Conservation (phyloP, 2,888 invertebrate genomes). For the Dolichopus griseipennis region DNA sequence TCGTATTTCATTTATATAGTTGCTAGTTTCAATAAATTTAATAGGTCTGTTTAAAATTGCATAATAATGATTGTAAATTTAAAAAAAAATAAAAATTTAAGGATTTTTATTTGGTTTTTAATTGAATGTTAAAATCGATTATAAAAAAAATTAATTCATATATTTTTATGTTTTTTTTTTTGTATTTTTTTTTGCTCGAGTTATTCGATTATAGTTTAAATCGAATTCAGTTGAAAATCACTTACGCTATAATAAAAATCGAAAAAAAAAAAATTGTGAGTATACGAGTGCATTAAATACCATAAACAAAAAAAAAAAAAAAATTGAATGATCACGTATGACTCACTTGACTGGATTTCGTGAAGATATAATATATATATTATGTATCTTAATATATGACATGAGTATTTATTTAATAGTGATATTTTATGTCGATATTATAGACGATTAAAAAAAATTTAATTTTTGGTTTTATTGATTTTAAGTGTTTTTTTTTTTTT, state of each 20-base stretch:
- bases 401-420: background rate
- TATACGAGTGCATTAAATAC: no score
- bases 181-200: no score
- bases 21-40: background rate
- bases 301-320: background rate
- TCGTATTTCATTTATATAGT: background rate
- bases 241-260: no score
- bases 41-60: background rate
- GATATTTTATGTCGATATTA: constrained; percentile 2
- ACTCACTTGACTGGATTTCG: background rate
- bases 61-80: background rate
- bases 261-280: no score
- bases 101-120: background rate
- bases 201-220: no score
- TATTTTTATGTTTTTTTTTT: no score
- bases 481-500: background rate
- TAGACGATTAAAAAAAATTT: background rate
- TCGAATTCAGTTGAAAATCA: no score
- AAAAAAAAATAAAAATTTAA: no score
- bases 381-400: background rate
- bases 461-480: no score
- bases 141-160: background rate
- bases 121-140: constrained; percentile 3
- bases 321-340: background rate
- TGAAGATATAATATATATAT: background rate